Conservation (phyloP, 2,113 vertebrate genomes). For the Bos javanicus region DNA sequence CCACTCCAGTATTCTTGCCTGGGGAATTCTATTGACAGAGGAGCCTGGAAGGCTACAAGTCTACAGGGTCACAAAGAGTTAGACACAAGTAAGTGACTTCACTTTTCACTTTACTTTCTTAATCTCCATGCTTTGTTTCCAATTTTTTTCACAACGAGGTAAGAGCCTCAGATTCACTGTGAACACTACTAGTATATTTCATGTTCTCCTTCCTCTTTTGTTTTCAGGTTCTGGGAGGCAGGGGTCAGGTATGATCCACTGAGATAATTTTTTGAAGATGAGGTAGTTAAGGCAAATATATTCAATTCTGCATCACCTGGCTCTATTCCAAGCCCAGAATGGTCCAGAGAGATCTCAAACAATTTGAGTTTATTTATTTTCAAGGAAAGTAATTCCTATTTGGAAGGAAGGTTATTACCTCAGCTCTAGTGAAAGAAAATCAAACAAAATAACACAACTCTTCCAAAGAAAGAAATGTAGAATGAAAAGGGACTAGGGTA, state of each 20-base stretch:
- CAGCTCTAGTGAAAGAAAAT: not conserved
- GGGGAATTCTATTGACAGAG: not conserved
- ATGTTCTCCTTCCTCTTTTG: not conserved
- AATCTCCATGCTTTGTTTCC: not conserved
- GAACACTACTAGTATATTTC: not conserved
- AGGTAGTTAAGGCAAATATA: not conserved
- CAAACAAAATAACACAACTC: not conserved
- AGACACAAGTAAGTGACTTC: not conserved
- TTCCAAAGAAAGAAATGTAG: not conserved
- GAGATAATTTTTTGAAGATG: not conserved
- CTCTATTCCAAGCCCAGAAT: not conserved
- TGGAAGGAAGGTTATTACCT: not conserved
- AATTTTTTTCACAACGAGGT: not conserved
- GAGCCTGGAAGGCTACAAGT: not conserved
- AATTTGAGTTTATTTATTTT: not conserved
- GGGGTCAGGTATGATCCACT: fast-evolving
- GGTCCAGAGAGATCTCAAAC: not conserved
- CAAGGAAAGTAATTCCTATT: not conserved
- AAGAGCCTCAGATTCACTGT: not conserved
- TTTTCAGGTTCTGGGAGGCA: not conserved
- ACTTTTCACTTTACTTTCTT: not conserved
- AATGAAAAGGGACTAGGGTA: not conserved
- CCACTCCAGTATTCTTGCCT: not conserved
- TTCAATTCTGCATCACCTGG: not conserved
- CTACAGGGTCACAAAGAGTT: not conserved